A percentile compares a stretch with the other conserved stretches of the same genome.
Conservation (phyloP, 2,797 vertebrate genomes). For the Pempheris klunzingeri region DNA sequence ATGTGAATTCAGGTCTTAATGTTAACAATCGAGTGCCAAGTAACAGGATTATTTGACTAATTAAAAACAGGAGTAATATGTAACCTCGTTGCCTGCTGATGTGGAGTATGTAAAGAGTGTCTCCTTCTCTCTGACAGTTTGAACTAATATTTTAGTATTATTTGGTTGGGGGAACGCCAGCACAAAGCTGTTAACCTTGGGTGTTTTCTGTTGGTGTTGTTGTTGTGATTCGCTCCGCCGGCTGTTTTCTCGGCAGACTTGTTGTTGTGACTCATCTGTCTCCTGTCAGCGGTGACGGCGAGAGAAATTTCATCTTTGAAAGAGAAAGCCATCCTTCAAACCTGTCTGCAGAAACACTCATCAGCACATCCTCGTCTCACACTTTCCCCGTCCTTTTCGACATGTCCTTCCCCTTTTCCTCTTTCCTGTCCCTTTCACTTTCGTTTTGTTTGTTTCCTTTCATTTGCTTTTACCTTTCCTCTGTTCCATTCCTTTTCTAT, state of each 20-base stretch:
- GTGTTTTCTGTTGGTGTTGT: constrained; percentile 15
- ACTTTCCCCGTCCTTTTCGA: not conserved
- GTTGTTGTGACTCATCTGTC: constrained; percentile 61
- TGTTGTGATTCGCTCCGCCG: constrained; percentile 34
- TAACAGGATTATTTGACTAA: not conserved
- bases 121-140: not conserved
- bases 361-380: constrained; percentile 47
- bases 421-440: not conserved
- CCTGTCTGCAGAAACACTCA: constrained; percentile 49
- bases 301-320: constrained; percentile 52
- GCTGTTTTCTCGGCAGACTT: constrained; percentile 29
- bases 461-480: not conserved
- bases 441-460: not conserved
- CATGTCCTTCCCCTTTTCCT: not conserved
- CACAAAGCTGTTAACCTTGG: constrained; percentile 30
- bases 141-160: not conserved
- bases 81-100: not conserved
- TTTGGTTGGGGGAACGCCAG: constrained; percentile 20
- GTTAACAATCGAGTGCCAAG: not conserved
- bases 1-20: not conserved
- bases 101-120: not conserved
- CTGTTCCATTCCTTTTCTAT: not conserved
- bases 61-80: not conserved
- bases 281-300: constrained; percentile 57
- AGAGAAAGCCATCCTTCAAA: constrained; percentile 64